These are phyloP conservation scores for Orius laevigatus DNA, from an alignment of 1,140 invertebrate species.

Conservation along the genomic window DNA sequence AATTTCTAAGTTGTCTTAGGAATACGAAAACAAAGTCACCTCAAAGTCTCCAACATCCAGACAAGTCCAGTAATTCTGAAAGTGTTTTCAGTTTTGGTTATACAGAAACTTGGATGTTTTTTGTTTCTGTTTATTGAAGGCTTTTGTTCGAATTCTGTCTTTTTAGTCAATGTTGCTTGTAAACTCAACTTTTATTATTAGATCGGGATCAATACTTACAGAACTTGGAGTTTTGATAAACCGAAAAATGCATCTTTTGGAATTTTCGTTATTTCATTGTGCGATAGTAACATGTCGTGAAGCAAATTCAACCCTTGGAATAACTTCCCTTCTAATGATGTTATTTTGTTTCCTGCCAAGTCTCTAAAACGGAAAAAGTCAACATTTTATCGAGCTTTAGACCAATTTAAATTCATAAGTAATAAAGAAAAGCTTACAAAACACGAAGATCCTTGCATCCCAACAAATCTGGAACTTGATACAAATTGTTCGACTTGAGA, in stretches of 20 bases:
- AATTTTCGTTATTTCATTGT: slow-evolving; percentile 62
- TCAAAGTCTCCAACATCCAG: too few relatives aligned
- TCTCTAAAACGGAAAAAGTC: slow-evolving; percentile 41
- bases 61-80: too few relatives aligned
- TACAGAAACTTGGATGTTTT: too few relatives aligned
- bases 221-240: slow-evolving; percentile 57
- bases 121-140: too few relatives aligned
- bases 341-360: slow-evolving; percentile 69
- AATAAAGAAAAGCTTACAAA: slow-evolving; percentile 53
- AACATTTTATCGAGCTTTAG: background rate
- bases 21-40: too few relatives aligned
- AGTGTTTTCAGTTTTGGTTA: too few relatives aligned
- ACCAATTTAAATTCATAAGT: background rate
- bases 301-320: slow-evolving; percentile 55
- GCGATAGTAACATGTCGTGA: slow-evolving; percentile 67
- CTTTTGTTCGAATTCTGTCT: too few relatives aligned
- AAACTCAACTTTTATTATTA: too few relatives aligned
- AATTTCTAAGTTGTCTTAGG: too few relatives aligned
- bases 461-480: slow-evolving; percentile 48
- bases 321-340: slow-evolving; percentile 43
- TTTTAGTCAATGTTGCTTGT: too few relatives aligned
- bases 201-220: slow-evolving; percentile 64
- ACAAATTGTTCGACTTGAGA: slow-evolving; percentile 63
- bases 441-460: slow-evolving; percentile 60
- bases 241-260: slow-evolving; percentile 64